Base-by-base conservation (phyloP, 2,113 vertebrate species). In the Alethe castanea region DNA sequence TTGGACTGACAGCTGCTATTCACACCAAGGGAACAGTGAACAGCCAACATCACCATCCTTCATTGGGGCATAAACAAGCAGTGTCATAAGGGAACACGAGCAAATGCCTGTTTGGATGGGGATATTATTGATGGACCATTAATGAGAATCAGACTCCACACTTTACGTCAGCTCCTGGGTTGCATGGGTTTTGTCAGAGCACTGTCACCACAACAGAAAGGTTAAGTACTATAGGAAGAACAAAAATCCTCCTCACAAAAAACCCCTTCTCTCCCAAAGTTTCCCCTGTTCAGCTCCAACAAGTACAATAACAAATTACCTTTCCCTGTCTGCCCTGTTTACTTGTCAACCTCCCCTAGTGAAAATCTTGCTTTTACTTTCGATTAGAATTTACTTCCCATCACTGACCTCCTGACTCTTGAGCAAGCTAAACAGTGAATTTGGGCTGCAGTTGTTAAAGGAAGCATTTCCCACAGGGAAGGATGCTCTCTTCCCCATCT, bases 61-160 rank as follows among this genome's bases (percentile, higher is more conserved):
- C 52, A 64, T 54, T 28, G 56, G 64, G 88, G 31, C 87, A 94
- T 67, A 95, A 94, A 94, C 92, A 96, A 91, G 81, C 59, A 38
- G 67, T 56, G 64, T 86, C 85, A 78, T 70, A 47, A 78, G 85
- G 67, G 76, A 96, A 56, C 92, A 94, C 0, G 1, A 94, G 52
- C n/a, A 40, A 90, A 86, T 56, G 86, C 76, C 56, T 82, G 36
- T 35, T 94, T 86, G 87, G 71, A 94, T 71, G 64, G 47, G 67
- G 38, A 67, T 64, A 20, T 90, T 96, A 94, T 81, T 95, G 93
- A 96, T 29, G n/a, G 79, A 88, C 56, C 56, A 66, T 62, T 93
- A 95, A 96, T 95, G 89, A 95, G 89, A 96, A 81, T 96, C 95
- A 97, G 89, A 88, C 77, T 88, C 86, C 57, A 33, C 85, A 56